Conservation (phyloP, 2,113 vertebrate genomes). For the Cnemophilus loriae region DNA sequence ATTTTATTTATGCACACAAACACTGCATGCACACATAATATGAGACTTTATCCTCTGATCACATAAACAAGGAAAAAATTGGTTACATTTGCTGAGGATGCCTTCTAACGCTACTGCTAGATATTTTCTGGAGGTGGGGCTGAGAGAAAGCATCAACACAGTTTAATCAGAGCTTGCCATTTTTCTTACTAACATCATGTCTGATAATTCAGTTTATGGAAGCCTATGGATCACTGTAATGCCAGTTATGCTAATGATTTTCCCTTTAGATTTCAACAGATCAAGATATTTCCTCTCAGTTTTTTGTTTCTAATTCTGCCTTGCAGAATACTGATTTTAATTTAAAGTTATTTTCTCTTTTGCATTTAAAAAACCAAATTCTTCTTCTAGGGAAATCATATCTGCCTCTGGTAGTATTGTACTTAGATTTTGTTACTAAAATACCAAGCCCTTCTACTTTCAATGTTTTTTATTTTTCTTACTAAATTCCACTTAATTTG, state of each 20-base stretch:
- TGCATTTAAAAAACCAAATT: not conserved
- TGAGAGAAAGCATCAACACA: not conserved
- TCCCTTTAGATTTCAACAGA: not conserved
- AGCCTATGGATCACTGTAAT: not conserved
- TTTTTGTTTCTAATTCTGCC: not conserved
- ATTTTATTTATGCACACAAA: not conserved
- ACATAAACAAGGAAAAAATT: not conserved
- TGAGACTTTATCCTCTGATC: not conserved
- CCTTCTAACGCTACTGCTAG: not conserved
- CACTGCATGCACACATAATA: not conserved
- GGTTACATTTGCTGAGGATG: not conserved
- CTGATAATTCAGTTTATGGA: not conserved
- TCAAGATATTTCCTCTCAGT: not conserved
- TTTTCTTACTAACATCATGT: not conserved
- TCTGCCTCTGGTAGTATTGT: not conserved
- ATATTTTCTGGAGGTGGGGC: not conserved
- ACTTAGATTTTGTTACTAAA: not conserved
- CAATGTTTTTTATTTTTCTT: not conserved
- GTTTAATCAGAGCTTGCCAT: not conserved
- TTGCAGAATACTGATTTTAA: not conserved
- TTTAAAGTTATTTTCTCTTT: not conserved
- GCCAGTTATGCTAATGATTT: not conserved
- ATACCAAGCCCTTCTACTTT: not conserved
- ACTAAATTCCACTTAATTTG: not conserved
- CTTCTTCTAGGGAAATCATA: not conserved